These are phyloP conservation scores for Carassius auratus DNA, from an alignment of 2,113 vertebrate species.

Conservation along the genomic window DNA sequence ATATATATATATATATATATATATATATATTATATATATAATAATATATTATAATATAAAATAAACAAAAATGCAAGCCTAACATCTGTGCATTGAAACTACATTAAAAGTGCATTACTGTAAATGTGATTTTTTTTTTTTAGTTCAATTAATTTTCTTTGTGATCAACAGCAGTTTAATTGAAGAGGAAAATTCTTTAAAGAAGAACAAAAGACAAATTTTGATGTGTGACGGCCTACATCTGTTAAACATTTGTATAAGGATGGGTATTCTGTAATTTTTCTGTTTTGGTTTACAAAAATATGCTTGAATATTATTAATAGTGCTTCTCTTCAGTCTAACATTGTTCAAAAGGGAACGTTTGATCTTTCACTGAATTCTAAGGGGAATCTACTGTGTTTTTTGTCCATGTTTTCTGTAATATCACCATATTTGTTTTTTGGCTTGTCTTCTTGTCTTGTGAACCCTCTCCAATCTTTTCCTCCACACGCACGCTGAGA, in stretches of 20 bases:
- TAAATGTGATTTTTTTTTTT: not conserved
- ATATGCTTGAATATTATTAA: slow-evolving; percentile 14
- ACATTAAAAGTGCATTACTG: not conserved
- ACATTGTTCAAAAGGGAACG: not conserved
- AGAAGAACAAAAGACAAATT: not conserved
- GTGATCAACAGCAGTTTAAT: not conserved
- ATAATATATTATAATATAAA: not conserved
- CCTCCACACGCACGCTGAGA: not conserved
- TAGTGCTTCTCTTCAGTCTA: slow-evolving; percentile 7
- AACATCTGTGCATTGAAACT: not conserved
- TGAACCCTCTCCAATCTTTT: not conserved
- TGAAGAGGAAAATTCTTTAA: not conserved
- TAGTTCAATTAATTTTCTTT: not conserved
- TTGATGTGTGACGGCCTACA: not conserved
- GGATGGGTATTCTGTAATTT: not conserved
- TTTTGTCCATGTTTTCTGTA: not conserved
- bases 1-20: not conserved
- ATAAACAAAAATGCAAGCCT: not conserved
- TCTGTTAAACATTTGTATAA: slow-evolving; percentile 12
- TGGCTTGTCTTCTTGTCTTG: not conserved
- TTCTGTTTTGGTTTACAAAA: slow-evolving; percentile 15
- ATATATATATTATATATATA: not conserved
- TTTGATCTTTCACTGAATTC: slow-evolving; percentile 1
- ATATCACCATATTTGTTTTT: slow-evolving; percentile 20
- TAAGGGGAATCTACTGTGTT: not conserved